A percentile compares a stretch with the other conserved stretches of the same genome.
Conservation (phyloP, 2,797 vertebrate species). For the Acanthurus lineatus region DNA sequence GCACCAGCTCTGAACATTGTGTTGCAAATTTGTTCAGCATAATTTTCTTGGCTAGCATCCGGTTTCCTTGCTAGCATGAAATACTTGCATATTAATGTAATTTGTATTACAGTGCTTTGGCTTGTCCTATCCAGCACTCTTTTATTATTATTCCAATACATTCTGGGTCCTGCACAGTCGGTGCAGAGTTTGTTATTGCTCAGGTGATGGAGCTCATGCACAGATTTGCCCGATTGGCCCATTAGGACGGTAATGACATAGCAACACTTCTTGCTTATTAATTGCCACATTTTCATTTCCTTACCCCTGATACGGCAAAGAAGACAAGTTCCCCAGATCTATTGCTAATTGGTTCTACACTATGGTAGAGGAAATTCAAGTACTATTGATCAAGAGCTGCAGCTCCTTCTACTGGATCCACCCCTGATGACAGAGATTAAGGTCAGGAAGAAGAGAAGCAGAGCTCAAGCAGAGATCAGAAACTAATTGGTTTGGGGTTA, state of each 20-base stretch:
- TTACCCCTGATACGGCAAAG: slow-evolving; percentile 43
- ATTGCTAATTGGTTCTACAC: slow-evolving; percentile 65
- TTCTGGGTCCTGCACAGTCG: slow-evolving; percentile 30
- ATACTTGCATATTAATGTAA: slow-evolving; percentile 22
- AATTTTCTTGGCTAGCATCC: slow-evolving; percentile 2
- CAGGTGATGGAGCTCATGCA: slow-evolving; percentile 44
- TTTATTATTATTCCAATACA: slow-evolving; percentile 23
- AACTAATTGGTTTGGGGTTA: slow-evolving; percentile 65
- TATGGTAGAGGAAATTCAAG: slow-evolving; percentile 49
- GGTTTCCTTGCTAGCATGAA: background rate
- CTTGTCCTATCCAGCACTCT: slow-evolving; percentile 14
- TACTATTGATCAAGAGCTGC: slow-evolving; percentile 60
- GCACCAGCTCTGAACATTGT: background rate
- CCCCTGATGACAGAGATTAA: slow-evolving; percentile 52
- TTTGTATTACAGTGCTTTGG: slow-evolving; percentile 6
- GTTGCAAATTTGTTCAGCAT: background rate
- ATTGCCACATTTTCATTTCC: slow-evolving; percentile 71
- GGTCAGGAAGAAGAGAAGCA: slow-evolving; percentile 26
- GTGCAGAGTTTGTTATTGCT: slow-evolving; percentile 44
- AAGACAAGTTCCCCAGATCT: slow-evolving; percentile 51
- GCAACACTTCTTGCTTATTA: slow-evolving; percentile 69
- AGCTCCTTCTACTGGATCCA: slow-evolving; percentile 41
- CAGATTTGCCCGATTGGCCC: slow-evolving; percentile 51
- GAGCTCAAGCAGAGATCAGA: slow-evolving; percentile 38
- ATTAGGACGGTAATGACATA: slow-evolving; percentile 53